Evolutionary conservation across 2,113 vertebrate genomes (phyloP).

Genomic region (Pardalotus punctatus): DNA sequence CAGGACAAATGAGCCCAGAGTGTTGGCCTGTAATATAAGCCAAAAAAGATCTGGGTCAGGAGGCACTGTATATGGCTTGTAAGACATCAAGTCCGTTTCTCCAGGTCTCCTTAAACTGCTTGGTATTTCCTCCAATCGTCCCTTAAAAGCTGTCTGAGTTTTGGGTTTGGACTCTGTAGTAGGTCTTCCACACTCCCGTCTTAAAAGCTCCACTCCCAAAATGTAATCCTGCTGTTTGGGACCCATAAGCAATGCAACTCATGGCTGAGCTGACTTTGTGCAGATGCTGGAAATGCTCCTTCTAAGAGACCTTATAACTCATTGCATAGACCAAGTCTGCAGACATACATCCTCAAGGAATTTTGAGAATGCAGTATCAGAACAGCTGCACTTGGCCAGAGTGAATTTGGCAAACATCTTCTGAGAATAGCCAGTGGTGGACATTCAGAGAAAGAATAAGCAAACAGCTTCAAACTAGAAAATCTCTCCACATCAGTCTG

Average conservation of each 20-base stretch:
- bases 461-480: neutral
- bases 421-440: neutral
- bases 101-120: neutral
- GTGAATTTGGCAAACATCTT: neutral
- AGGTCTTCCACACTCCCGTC: neutral
- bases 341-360: neutral
- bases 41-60: neutral
- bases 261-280: neutral
- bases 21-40: neutral
- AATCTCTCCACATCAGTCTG: neutral
- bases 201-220: neutral
- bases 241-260: neutral
- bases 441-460: neutral
- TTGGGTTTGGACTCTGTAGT: neutral
- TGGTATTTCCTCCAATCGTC: neutral
- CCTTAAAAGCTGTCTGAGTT: neutral
- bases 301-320: neutral
- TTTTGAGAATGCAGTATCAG: neutral
- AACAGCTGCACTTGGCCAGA: neutral
- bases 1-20: neutral
- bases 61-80: neutral
- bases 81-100: neutral
- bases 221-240: neutral
- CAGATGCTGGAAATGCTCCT: neutral
- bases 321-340: neutral